phyloP scores from a whole-genome alignment of 2,888 invertebrate species.

The Melinopterus prodromus region DNA sequence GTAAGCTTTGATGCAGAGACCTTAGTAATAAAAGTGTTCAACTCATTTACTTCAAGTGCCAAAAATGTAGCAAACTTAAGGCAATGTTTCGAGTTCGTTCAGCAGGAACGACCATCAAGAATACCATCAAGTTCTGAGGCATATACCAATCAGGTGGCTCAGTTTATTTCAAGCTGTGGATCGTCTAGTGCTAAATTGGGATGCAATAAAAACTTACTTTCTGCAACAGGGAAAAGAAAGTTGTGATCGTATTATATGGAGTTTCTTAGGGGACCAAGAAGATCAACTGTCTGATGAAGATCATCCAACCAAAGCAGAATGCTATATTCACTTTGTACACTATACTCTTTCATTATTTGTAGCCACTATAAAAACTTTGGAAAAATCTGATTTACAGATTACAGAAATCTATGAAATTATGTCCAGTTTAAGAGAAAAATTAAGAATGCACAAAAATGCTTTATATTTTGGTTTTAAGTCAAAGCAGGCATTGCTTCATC shows the following conservation, averaged over 20 bases:
- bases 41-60: conserved; percentile 22
- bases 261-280: conserved; percentile 25
- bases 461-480: too few species aligned
- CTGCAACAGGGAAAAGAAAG: conserved; percentile 24
- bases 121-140: conserved; percentile 18
- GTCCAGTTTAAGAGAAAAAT: conserved; percentile 27
- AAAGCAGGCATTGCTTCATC: neutral
- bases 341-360: neutral
- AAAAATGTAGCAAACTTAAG: conserved; percentile 22
- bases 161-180: conserved; percentile 23
- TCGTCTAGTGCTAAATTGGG: conserved; percentile 22
- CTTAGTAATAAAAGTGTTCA: conserved; percentile 28
- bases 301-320: conserved; percentile 4
- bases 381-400: conserved; percentile 23
- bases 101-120: too few species aligned
- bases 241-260: conserved; percentile 27
- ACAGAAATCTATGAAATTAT: conserved; percentile 27
- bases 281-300: neutral
- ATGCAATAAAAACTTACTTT: conserved; percentile 27
- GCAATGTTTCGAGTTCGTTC: conserved; percentile 20
- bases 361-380: conserved; percentile 23
- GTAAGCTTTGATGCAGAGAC: conserved; percentile 25
- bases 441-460: neutral
- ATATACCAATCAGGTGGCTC: conserved; percentile 20
- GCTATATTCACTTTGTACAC: conserved; percentile 4